Evolutionary conservation across 2,888 invertebrate genomes (phyloP).

Genomic region (Melanostoma scalare): DNA sequence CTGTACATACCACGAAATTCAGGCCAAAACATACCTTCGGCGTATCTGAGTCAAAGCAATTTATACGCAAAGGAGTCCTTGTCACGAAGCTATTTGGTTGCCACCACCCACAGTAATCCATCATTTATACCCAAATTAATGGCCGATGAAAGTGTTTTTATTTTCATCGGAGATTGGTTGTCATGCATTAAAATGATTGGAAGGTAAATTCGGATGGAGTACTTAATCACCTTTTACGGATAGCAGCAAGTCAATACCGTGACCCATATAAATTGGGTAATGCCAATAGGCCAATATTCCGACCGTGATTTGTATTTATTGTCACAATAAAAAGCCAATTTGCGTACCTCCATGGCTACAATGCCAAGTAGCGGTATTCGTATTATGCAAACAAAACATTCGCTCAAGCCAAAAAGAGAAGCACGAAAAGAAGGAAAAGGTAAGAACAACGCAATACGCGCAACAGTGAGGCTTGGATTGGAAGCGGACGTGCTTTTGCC

Average conservation of each 20-base stretch:
- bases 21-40: background rate
- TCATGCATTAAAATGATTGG: slow-evolving; percentile 66
- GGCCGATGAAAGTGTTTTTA: slow-evolving; percentile 63
- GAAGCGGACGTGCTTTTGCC: slow-evolving; percentile 38
- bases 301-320: slow-evolving; percentile 19
- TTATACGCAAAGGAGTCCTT: slow-evolving; percentile 24
- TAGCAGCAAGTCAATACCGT: slow-evolving; percentile 27
- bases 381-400: slow-evolving; percentile 55
- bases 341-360: slow-evolving; percentile 38
- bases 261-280: slow-evolving; percentile 63
- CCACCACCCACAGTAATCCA: slow-evolving; percentile 39
- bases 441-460: slow-evolving; percentile 21
- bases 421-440: background rate
- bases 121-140: slow-evolving; percentile 65
- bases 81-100: slow-evolving; percentile 6
- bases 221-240: slow-evolving; percentile 42
- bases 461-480: slow-evolving; percentile 14
- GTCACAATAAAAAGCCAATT: slow-evolving; percentile 46
- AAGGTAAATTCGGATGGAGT: slow-evolving; percentile 47
- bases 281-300: background rate
- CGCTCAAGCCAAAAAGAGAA: slow-evolving; percentile 15
- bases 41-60: slow-evolving; percentile 9
- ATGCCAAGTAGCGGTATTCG: slow-evolving; percentile 42
- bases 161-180: slow-evolving; percentile 45
- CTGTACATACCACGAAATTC: background rate